Evolutionary conservation across 2,113 vertebrate genomes (phyloP).

Genomic region (Serilophus lunatus): DNA sequence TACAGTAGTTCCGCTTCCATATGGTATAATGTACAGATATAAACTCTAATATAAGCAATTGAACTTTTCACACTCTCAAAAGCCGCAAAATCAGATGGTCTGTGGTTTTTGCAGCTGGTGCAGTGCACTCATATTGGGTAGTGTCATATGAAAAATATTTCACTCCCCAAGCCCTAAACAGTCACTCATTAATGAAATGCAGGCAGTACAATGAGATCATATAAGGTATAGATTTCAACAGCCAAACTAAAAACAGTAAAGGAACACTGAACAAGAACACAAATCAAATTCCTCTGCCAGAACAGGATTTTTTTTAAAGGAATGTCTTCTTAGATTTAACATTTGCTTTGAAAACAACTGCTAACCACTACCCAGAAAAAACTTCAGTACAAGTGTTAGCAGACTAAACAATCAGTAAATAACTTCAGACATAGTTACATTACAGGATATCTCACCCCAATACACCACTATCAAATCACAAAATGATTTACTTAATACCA

Average conservation of each 20-base stretch:
- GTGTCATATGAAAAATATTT: conserved; percentile 99
- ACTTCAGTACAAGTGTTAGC: conserved; percentile 81
- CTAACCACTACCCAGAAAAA: conserved; percentile 86
- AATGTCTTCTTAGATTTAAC: conserved; percentile 82
- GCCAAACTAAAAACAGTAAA: conserved; percentile 85
- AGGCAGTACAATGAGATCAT: conserved; percentile 95
- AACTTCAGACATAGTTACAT: conserved; percentile 76
- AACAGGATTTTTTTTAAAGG: conserved; percentile 75
- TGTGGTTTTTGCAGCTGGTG: conserved; percentile 94
- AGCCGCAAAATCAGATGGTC: conserved; percentile 90
- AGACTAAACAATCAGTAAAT: conserved; percentile 97
- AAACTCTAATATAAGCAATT: conserved; percentile 86
- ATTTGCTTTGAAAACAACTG: conserved; percentile 88
- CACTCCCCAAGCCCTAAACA: conserved; percentile 83
- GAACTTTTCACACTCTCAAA: conserved; percentile 97
- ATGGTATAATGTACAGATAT: conserved; percentile 76
- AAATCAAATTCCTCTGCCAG: conserved; percentile 88
- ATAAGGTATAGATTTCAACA: conserved; percentile 96
- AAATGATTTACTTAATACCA: conserved; percentile 66
- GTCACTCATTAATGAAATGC: conserved; percentile 97
- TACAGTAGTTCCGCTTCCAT: conserved; percentile 82
- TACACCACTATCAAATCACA: conserved; percentile 82
- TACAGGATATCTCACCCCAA: conserved; percentile 83
- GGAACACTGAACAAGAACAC: conserved; percentile 88
- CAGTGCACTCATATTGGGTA: conserved; percentile 82